phyloP scores from a whole-genome alignment of 2,113 vertebrate genomes.

The Pangasianodon hypophthalmus region DNA sequence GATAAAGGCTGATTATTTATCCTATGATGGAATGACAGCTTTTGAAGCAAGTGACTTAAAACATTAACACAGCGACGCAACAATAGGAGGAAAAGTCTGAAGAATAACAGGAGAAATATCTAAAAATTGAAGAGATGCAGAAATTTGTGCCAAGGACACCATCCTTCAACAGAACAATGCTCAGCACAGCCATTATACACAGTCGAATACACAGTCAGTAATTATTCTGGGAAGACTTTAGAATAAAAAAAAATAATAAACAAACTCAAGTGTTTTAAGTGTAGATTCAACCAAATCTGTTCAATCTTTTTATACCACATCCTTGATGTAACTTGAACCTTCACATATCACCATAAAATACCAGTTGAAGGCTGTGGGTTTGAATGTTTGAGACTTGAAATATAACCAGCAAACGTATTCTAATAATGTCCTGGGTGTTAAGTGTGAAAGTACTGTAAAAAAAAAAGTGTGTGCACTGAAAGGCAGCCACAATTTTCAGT shows the following conservation, averaged over 20 bases:
- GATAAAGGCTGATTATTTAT: background rate
- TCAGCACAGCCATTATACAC: background rate
- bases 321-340: background rate
- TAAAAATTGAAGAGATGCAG: background rate
- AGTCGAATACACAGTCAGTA: background rate
- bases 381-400: background rate
- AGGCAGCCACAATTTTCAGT: constrained; percentile 31
- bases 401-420: background rate
- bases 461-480: background rate
- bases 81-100: background rate
- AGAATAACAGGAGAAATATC: background rate
- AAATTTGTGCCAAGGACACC: background rate
- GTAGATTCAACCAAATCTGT: background rate
- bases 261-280: too few relatives aligned
- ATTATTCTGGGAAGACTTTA: background rate
- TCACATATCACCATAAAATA: background rate
- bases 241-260: background rate
- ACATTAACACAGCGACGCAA: background rate
- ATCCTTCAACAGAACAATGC: background rate
- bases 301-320: background rate
- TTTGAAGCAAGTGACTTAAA: background rate
- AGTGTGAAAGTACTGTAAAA: background rate
- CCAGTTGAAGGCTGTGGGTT: background rate
- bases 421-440: background rate
- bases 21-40: too few relatives aligned